Percentiles rank a stretch among this genome's conserved stretches.
These are phyloP conservation scores for Paragorgia papillata DNA, from an alignment of 92 coral and sea anemone genomes.

Conservation along the genomic window DNA sequence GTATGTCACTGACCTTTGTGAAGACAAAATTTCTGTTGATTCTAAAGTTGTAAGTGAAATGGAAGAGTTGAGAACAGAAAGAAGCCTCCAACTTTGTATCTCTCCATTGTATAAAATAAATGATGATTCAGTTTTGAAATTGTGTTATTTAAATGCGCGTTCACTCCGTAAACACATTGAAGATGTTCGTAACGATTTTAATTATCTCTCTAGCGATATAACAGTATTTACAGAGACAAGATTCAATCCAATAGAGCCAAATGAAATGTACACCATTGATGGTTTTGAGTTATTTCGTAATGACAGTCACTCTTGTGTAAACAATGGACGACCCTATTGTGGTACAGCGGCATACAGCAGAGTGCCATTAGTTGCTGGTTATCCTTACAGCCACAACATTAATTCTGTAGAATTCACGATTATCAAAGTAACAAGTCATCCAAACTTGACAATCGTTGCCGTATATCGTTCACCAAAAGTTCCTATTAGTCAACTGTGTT, in stretches of 20 bases:
- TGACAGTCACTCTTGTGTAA: constrained; percentile 47
- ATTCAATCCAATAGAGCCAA: too few species aligned
- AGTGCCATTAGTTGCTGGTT: too few species aligned
- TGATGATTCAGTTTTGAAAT: too few species aligned
- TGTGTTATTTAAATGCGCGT: too few species aligned
- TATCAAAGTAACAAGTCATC: too few species aligned
- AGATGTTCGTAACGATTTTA: constrained; percentile 11
- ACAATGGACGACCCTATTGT: constrained; percentile 49
- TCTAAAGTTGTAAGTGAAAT: constrained; percentile 29
- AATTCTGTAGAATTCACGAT: too few species aligned
- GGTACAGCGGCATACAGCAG: constrained; percentile 63
- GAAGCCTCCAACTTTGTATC: too few species aligned
- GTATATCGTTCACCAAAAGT: too few species aligned
- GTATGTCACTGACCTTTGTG: background rate
- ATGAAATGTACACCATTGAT: too few species aligned
- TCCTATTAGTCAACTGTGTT: constrained; percentile 10
- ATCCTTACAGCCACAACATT: constrained; percentile 47
- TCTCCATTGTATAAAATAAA: too few species aligned
- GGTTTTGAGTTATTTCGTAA: constrained; percentile 55
- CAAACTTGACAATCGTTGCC: too few species aligned
- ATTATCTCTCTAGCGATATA: constrained; percentile 9
- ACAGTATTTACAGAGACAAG: constrained; percentile 19
- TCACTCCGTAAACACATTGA: too few species aligned
- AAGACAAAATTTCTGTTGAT: constrained; percentile 30
- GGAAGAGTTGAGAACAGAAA: constrained; percentile 19